Evolutionary conservation across 1,140 invertebrate species (phyloP).

Genomic region (Aphidius ervi): DNA sequence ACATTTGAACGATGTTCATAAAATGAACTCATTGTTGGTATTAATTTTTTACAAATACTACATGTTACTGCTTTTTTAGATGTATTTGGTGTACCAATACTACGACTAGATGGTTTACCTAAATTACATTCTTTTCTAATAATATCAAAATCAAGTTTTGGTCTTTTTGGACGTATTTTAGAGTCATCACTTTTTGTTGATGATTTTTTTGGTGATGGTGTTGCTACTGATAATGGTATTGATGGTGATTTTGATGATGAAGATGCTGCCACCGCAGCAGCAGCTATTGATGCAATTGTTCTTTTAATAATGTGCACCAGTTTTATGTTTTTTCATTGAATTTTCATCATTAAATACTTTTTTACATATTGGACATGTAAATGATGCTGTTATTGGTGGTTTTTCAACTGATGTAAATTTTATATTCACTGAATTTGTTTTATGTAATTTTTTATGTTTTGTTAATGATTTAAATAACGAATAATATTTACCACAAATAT

Average conservation of each 20-base stretch:
- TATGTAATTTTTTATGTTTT: conserved; percentile 54
- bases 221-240: background rate
- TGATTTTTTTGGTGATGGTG: conserved; percentile 1
- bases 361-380: conserved; percentile 54
- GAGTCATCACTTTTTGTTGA: too few relatives aligned
- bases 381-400: conserved; percentile 43
- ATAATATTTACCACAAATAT: conserved; percentile 60
- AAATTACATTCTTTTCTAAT: conserved; percentile 18
- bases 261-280: background rate
- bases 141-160: conserved; percentile 22
- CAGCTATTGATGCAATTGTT: background rate
- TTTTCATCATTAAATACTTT: conserved; percentile 55
- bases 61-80: conserved; percentile 41
- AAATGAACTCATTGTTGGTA: conserved; percentile 42
- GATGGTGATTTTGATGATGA: too few relatives aligned
- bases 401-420: conserved; percentile 40
- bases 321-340: conserved; percentile 50
- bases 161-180: conserved; percentile 5
- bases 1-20: conserved; percentile 43
- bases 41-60: conserved; percentile 39
- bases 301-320: conserved; percentile 17
- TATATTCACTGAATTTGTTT: conserved; percentile 22
- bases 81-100: conserved; percentile 4
- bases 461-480: conserved; percentile 49
- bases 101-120: conserved; percentile 7